Evolutionary conservation across 2,888 invertebrate genomes (phyloP).

Genomic region (Patella depressa): DNA sequence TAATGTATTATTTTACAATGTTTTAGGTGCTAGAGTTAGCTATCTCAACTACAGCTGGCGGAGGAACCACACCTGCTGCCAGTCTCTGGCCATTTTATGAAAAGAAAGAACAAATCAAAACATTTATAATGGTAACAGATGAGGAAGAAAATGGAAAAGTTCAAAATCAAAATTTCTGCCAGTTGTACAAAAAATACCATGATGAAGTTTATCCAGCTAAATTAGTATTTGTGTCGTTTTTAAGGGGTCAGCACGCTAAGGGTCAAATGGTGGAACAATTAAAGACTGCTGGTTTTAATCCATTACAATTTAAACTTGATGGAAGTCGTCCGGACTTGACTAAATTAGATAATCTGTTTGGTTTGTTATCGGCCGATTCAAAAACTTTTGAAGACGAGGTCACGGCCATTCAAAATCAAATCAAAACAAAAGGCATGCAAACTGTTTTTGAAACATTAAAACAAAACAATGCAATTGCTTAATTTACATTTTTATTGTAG

Average conservation of each 20-base stretch:
- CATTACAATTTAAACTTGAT: conserved; percentile 65
- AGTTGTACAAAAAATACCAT: conserved; percentile 65
- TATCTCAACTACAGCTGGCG: conserved; percentile 54
- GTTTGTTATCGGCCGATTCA: conserved; percentile 63
- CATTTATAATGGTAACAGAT: conserved; percentile 71
- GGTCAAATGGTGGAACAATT: conserved; percentile 66
- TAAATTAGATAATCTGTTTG: conserved; percentile 69
- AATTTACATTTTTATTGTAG: too few relatives aligned
- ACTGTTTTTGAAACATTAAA: conserved; percentile 33
- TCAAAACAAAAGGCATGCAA: conserved; percentile 43
- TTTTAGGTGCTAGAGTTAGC: conserved; percentile 66
- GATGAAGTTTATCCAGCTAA: conserved; percentile 68
- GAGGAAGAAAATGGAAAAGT: conserved; percentile 66
- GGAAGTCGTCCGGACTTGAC: conserved; percentile 66
- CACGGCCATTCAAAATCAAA: conserved; percentile 40
- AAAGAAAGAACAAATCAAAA: conserved; percentile 66
- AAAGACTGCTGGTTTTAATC: conserved; percentile 45
- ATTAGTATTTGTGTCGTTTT: conserved; percentile 70
- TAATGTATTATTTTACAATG: background rate
- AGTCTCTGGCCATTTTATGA: conserved; percentile 68
- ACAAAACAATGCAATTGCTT: too few relatives aligned
- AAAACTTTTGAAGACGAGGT: conserved; percentile 55
- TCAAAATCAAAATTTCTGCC: conserved; percentile 55
- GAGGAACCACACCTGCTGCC: conserved; percentile 67
- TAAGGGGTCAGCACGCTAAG: conserved; percentile 58